These are phyloP conservation scores for Narcine bancroftii DNA, from an alignment of 2,113 vertebrate species.

Conservation along the genomic window DNA sequence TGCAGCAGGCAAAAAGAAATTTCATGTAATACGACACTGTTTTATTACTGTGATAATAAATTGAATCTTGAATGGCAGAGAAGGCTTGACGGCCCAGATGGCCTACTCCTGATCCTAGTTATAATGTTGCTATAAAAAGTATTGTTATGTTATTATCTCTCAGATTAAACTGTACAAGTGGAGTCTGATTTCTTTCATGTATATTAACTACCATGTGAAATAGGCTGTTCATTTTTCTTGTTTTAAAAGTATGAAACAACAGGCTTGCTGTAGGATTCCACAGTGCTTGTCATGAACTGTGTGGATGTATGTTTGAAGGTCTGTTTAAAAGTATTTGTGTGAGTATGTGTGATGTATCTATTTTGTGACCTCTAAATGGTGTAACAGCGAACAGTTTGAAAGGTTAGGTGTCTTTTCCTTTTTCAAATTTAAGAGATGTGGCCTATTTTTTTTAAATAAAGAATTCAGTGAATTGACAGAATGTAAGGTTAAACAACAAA, in stretches of 20 bases:
- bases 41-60: too few species aligned
- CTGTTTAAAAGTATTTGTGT: not conserved
- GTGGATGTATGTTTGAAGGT: not conserved
- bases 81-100: too few species aligned
- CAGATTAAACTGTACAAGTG: not conserved
- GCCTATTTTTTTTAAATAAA: not conserved
- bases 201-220: not conserved
- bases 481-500: slow-evolving; percentile 34
- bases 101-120: too few species aligned
- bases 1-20: too few species aligned
- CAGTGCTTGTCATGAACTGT: not conserved
- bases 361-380: not conserved
- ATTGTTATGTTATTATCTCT: too few species aligned
- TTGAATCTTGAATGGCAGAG: too few species aligned
- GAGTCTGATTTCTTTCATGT: not conserved
- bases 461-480: slow-evolving; percentile 37
- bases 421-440: not conserved
- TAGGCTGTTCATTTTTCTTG: not conserved
- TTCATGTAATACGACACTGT: too few species aligned
- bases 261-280: not conserved
- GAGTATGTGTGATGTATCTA: too few species aligned
- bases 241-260: not conserved
- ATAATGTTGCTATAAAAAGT: too few species aligned
- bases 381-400: not conserved
- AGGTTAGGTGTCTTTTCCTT: not conserved